A percentile compares a stretch with the other conserved stretches of the same genome.
These are phyloP conservation scores for Aphelenchoides fujianensis DNA, from an alignment of 1,140 invertebrate species.

Conservation along the genomic window DNA sequence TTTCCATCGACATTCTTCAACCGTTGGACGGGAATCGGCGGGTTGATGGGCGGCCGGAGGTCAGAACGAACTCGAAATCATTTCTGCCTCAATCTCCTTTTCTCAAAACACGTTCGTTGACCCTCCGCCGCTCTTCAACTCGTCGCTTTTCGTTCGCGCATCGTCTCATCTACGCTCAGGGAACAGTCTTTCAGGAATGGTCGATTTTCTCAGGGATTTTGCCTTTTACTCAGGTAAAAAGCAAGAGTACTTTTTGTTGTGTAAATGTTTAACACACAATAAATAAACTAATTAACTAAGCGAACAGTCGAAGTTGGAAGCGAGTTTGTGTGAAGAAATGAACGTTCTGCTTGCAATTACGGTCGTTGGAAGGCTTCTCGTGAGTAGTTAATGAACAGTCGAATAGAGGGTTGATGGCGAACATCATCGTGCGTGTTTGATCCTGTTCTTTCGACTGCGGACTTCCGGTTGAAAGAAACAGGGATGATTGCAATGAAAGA, in stretches of 20 bases:
- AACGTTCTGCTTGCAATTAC: too few species aligned
- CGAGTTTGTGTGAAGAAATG: too few species aligned
- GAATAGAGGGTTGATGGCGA: too few species aligned
- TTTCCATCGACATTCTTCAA: background rate
- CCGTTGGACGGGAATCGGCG: background rate
- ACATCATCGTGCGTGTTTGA: too few species aligned
- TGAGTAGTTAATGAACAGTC: too few species aligned
- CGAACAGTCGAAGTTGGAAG: too few species aligned
- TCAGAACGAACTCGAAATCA: too few species aligned
- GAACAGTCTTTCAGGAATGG: conserved; percentile 5
- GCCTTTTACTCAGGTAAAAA: conserved; percentile 7
- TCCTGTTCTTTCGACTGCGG: too few species aligned
- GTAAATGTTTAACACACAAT: background rate
- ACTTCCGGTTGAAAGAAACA: too few species aligned
- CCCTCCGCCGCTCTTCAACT: background rate
- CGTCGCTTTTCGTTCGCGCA: background rate
- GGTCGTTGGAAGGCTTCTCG: too few species aligned
- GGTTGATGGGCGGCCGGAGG: too few species aligned
- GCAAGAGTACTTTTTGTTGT: conserved; percentile 3
- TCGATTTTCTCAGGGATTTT: conserved; percentile 6
- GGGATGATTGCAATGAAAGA: too few species aligned
- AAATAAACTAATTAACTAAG: background rate
- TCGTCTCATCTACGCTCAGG: background rate
- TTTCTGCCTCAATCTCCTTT: background rate
- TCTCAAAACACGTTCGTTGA: background rate